Conservation (phyloP, 2,113 vertebrate genomes). For the Strix uralensis region DNA sequence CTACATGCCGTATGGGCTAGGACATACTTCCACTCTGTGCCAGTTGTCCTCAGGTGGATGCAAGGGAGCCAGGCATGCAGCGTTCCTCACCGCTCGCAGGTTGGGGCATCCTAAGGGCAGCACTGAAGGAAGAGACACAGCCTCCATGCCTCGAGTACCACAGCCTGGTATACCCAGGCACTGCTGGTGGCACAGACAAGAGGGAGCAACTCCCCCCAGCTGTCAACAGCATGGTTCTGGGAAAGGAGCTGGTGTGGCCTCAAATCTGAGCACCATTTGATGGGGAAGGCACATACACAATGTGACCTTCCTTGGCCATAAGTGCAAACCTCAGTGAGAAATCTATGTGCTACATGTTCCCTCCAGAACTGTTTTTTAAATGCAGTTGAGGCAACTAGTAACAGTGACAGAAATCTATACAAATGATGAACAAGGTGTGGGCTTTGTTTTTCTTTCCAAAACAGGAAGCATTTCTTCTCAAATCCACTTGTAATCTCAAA, state of each 20-base stretch:
- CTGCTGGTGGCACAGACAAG: neutral
- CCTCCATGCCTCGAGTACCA: fast-evolving
- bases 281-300: neutral
- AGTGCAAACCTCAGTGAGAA: neutral
- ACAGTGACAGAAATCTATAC: neutral
- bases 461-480: neutral
- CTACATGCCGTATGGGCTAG: too few relatives aligned
- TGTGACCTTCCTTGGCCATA: neutral
- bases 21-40: neutral
- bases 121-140: neutral
- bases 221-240: neutral
- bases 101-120: neutral
- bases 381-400: neutral
- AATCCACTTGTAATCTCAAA: neutral
- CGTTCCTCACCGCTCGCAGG: neutral
- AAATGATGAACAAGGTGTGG: neutral
- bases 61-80: neutral
- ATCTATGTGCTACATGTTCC: fast-evolving
- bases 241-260: neutral
- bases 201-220: neutral
- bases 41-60: neutral
- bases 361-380: neutral
- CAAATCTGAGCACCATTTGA: neutral
- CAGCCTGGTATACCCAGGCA: neutral
- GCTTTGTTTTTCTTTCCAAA: neutral